Evolutionary conservation across 1,140 invertebrate genomes (phyloP).

Genomic region (Wiebesia pumilae): DNA sequence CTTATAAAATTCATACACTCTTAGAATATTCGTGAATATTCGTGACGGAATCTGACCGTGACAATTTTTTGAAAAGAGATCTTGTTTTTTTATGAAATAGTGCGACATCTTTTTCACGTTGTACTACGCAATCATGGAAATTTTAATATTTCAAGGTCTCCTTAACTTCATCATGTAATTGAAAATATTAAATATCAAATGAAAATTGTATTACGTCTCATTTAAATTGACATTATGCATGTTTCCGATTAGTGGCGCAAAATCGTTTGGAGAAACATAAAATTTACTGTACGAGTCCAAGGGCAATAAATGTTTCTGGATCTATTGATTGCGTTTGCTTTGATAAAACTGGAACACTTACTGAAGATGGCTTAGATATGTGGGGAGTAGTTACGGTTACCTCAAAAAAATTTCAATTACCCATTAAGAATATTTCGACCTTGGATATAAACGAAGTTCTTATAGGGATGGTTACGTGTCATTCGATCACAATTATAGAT

Average conservation of each 20-base stretch:
- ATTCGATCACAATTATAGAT: constrained; percentile 88
- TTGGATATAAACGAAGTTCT: constrained; percentile 73
- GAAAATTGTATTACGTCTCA: no score
- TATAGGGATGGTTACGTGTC: constrained; percentile 84
- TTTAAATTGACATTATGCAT: no score
- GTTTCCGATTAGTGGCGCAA: constrained; percentile 85
- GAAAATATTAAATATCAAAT: no score
- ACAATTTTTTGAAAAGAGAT: no score
- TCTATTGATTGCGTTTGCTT: constrained; percentile 96
- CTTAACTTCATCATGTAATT: no score
- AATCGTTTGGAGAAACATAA: constrained; percentile 83
- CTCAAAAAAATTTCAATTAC: constrained; percentile 77
- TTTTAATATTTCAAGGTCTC: no score
- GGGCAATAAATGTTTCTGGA: constrained; percentile 91
- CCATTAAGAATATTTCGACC: constrained; percentile 75
- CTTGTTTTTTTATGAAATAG: no score
- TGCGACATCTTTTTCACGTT: no score
- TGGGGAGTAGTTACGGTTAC: constrained; percentile 86
- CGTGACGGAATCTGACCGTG: no score
- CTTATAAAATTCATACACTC: background rate
- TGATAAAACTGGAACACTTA: constrained; percentile 97
- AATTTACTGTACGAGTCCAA: constrained; percentile 94
- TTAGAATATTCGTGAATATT: background rate
- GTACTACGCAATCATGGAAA: no score
- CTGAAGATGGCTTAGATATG: constrained; percentile 95